Evolutionary conservation across 1,140 invertebrate species (phyloP).

Genomic region (Drosophila littoralis): DNA sequence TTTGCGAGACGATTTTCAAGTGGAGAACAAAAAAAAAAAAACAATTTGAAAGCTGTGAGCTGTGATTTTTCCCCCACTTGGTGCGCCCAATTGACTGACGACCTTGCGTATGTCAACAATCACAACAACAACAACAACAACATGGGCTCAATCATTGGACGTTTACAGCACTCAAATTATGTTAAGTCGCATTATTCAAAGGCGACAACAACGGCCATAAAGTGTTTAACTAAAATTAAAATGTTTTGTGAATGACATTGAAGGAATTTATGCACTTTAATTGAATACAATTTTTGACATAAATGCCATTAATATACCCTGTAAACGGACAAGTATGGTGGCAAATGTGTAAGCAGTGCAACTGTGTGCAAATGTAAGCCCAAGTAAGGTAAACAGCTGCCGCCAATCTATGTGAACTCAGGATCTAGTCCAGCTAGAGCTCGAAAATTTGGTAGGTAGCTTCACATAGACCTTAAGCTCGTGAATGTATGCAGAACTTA

Average conservation of each 20-base stretch:
- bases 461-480: background rate
- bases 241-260: slow-evolving; percentile 57
- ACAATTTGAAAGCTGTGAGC: slow-evolving; percentile 13
- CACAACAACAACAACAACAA: slow-evolving; percentile 15
- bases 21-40: background rate
- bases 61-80: slow-evolving; percentile 25
- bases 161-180: slow-evolving; percentile 49
- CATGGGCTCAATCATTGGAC: slow-evolving; percentile 34
- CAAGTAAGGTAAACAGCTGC: background rate
- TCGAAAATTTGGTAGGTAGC: background rate
- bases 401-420: background rate
- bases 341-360: background rate
- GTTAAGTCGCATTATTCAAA: slow-evolving; percentile 34
- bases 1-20: background rate
- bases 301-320: slow-evolving; percentile 1
- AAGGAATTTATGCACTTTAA: slow-evolving; percentile 69
- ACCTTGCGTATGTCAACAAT: slow-evolving; percentile 39
- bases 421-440: background rate
- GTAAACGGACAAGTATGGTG: background rate
- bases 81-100: slow-evolving; percentile 44
- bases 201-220: slow-evolving; percentile 39
- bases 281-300: slow-evolving; percentile 49
- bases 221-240: slow-evolving; percentile 47
- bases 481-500: no score
- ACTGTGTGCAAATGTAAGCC: background rate